These are phyloP conservation scores for Acanthoscelides obtectus DNA, from an alignment of 2,888 invertebrate genomes.

Conservation along the genomic window DNA sequence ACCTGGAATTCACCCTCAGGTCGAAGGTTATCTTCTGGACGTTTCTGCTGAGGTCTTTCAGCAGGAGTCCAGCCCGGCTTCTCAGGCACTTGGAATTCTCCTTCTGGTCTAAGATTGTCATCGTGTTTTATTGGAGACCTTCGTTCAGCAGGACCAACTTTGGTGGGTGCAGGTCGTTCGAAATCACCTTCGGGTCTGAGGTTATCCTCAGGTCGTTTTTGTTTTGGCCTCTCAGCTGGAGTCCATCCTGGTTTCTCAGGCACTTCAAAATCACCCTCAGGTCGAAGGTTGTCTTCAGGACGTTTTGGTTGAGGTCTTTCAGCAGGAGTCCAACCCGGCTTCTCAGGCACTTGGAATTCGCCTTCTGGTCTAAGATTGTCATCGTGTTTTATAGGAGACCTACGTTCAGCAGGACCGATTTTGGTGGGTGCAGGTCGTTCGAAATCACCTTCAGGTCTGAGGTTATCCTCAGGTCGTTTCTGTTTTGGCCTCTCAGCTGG, in stretches of 20 bases:
- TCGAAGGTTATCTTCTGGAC: conserved; percentile 51
- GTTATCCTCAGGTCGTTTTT: conserved; percentile 50
- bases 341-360: conserved; percentile 45
- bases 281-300: conserved; percentile 54
- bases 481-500: conserved; percentile 50
- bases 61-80: conserved; percentile 49
- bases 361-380: conserved; percentile 49
- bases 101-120: conserved; percentile 55
- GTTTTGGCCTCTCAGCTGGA: conserved; percentile 44
- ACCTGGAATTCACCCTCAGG: conserved; percentile 52
- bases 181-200: conserved; percentile 47
- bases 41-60: conserved; percentile 47
- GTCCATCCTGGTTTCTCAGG: conserved; percentile 46
- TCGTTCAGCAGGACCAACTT: conserved; percentile 40
- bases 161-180: conserved; percentile 32
- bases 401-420: conserved; percentile 38
- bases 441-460: conserved; percentile 50
- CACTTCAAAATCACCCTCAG: conserved; percentile 54
- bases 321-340: conserved; percentile 37
- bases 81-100: conserved; percentile 49
- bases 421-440: conserved; percentile 42
- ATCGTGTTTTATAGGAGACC: conserved; percentile 39
- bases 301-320: conserved; percentile 43
- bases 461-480: conserved; percentile 51
- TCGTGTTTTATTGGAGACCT: conserved; percentile 46